Base-by-base conservation (phyloP, 2,888 invertebrate genomes). In the Urechis unicinctus region DNA sequence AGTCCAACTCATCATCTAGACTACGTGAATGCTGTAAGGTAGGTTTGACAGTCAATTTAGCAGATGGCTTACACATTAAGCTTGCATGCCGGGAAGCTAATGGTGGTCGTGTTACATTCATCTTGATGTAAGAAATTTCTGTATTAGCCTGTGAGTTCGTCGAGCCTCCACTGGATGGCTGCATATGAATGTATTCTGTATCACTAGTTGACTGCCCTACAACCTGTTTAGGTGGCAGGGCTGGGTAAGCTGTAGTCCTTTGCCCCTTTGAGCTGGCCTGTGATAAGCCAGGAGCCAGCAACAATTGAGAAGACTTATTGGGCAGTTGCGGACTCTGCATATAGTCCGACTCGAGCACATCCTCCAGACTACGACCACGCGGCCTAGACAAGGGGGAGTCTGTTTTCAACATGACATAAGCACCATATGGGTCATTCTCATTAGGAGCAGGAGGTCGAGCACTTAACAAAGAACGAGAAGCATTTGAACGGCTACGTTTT, bases 1-100 rank as follows among this genome's bases (percentile, higher is more conserved):
- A 30, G 17, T 58, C 55, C 2, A 55, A 50, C 24, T 58, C 58
- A 21, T 52, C 42, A 21, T 58, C 58, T n/a, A 54, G 48, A 26
- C 58, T 58, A 1, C 48, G 46, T 9, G 58, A 55, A 25, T 58
- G 58, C 47, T 44, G 51, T 22, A 58, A 44, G 25, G 28, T 43
- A 17, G 55, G 58, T 17, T 52, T 9, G 6, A 9, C 17, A 36
- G 36, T 36, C 9, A 9, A 17, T 17, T 13, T 13, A 36, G 36
- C 36, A 17, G 36, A 36, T 13, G 36, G 17, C 17, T 36, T 48
- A n/a, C n/a, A n/a, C n/a, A n/a, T n/a, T n/a, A n/a, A n/a, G n/a
- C n/a, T n/a, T n/a, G n/a, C n/a, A n/a, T n/a, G n/a, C n/a, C n/a
- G n/a, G 48, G 48, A 17, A 17, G 48, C 25, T n/a, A n/a, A n/a